Conservation (phyloP, 2,888 invertebrate genomes). For the Coelogynopora nodosa region DNA sequence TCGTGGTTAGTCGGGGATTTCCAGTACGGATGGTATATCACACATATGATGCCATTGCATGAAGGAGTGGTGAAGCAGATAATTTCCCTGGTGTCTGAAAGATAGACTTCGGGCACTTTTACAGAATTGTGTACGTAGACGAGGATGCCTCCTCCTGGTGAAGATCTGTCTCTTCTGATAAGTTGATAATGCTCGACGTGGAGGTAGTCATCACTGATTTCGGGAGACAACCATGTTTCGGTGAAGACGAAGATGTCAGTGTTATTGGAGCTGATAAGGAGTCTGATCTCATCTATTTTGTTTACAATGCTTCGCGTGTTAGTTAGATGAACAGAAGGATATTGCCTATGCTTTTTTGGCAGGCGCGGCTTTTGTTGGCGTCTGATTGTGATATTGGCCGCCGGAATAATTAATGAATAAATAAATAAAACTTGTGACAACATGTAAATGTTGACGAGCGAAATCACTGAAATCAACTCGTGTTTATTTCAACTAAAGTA, state of each 20-base stretch:
- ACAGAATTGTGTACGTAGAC: not conserved
- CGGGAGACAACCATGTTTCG: not conserved
- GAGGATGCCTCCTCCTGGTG: constrained; percentile 23
- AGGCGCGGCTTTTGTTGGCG: not conserved
- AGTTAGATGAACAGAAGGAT: not conserved
- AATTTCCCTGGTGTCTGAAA: not conserved
- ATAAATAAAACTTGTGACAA: too few species aligned
- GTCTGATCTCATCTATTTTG: not conserved
- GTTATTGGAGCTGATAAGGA: not conserved
- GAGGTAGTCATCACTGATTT: constrained; percentile 1
- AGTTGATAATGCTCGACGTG: not conserved
- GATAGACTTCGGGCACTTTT: not conserved
- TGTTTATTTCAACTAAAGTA: too few species aligned
- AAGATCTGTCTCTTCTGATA: not conserved
- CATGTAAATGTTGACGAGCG: too few species aligned
- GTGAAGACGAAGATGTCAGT: constrained; percentile 20
- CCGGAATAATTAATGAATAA: too few species aligned
- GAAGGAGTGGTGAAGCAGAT: constrained; percentile 1
- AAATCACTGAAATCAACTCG: too few species aligned
- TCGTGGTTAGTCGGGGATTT: not conserved
- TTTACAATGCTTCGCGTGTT: not conserved
- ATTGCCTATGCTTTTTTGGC: not conserved
- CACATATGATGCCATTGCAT: not conserved
- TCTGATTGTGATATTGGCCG: not conserved
- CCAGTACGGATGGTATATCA: not conserved